phyloP scores from a whole-genome alignment of 2,113 vertebrate species.

The Garra rufa region DNA sequence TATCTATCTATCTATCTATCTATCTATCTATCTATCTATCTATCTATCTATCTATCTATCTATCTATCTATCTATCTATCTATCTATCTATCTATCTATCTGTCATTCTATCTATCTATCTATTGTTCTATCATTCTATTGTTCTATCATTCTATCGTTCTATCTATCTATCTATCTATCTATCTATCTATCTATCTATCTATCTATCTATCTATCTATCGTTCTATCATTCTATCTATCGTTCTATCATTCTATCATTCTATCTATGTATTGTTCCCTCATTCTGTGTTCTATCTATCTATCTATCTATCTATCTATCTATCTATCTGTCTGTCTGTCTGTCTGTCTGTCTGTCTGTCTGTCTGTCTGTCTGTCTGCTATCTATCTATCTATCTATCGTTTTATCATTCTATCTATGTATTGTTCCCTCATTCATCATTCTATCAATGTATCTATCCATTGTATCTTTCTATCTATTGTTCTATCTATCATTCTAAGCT shows the following conservation, averaged over 20 bases:
- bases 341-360: background rate
- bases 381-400: too few relatives aligned
- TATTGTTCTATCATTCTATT: background rate
- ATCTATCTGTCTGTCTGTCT: background rate
- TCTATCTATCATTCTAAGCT: background rate
- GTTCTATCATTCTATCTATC: background rate
- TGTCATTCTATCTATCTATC: background rate
- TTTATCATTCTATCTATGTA: background rate
- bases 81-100: too few relatives aligned
- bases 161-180: background rate
- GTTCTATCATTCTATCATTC: background rate
- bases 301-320: background rate
- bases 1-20: background rate
- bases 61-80: too few relatives aligned
- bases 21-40: background rate
- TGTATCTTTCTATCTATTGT: background rate
- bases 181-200: background rate
- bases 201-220: background rate
- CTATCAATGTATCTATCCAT: background rate
- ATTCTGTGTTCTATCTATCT: background rate
- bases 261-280: background rate
- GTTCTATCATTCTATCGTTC: background rate
- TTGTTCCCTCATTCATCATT: background rate
- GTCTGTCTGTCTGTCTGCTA: background rate
- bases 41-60: background rate